A percentile compares a stretch with the other conserved stretches of the same genome.
These are phyloP conservation scores for Pentalonia nigronervosa DNA, from an alignment of 1,140 invertebrate genomes.

Conservation along the genomic window DNA sequence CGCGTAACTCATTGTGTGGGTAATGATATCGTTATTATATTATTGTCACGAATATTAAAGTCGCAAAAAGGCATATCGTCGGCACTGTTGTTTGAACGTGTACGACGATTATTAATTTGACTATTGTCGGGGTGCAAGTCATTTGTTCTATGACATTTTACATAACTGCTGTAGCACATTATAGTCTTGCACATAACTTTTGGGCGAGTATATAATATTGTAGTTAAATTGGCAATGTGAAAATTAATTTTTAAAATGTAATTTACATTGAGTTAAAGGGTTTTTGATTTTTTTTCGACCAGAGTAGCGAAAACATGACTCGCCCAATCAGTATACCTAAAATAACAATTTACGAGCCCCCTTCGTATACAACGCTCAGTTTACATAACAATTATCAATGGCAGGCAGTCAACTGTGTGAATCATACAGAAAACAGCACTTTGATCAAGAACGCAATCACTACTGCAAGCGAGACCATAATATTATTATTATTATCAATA, in stretches of 20 bases:
- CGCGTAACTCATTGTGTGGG: not conserved
- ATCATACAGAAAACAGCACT: not conserved
- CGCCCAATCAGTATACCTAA: not conserved
- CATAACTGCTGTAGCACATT: too few relatives aligned
- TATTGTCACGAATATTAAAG: not conserved
- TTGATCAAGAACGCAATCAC: not conserved
- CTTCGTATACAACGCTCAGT: not conserved
- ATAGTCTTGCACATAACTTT: too few relatives aligned
- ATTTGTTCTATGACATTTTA: too few relatives aligned
- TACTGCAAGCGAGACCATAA: too few relatives aligned
- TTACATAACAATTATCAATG: not conserved
- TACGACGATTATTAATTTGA: too few relatives aligned
- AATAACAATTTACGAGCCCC: not conserved
- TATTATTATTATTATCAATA: not conserved
- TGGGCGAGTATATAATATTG: too few relatives aligned
- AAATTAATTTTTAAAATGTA: too few relatives aligned
- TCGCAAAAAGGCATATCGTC: too few relatives aligned
- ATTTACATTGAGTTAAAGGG: not conserved
- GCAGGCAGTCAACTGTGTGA: not conserved
- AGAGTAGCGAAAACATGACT: not conserved
- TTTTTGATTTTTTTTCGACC: not conserved
- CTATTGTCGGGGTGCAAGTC: too few relatives aligned
- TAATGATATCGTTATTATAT: not conserved
- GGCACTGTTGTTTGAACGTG: too few relatives aligned
- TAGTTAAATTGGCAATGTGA: too few relatives aligned